Evolutionary conservation across 2,113 vertebrate genomes (phyloP).

Genomic region (Hippocampus zosterae): DNA sequence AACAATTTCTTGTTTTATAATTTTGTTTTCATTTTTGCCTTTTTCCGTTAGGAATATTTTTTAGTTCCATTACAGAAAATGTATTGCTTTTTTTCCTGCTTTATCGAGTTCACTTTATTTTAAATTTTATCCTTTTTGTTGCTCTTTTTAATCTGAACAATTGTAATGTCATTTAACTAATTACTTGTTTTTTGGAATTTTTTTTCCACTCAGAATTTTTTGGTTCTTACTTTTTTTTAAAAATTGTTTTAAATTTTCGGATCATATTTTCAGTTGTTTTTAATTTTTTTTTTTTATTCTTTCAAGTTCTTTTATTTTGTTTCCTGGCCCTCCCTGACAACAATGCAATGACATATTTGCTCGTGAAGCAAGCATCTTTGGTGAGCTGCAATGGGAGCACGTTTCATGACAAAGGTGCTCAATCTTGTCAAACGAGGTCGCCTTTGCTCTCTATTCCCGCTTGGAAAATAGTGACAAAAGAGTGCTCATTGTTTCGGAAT

Average conservation of each 20-base stretch:
- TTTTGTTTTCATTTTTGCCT: too few relatives aligned
- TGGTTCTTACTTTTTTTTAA: too few relatives aligned
- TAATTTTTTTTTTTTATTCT: neutral
- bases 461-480: slow-evolving; percentile 26
- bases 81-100: too few relatives aligned
- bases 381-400: neutral
- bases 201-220: too few relatives aligned
- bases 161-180: neutral
- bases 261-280: neutral
- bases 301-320: neutral
- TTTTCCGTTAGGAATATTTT: too few relatives aligned
- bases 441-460: neutral
- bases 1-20: too few relatives aligned
- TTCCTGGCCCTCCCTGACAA: neutral
- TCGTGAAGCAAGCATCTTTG: neutral
- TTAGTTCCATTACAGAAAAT: too few relatives aligned
- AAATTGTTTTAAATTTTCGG: neutral
- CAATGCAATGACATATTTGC: neutral
- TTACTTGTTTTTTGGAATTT: neutral
- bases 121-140: neutral
- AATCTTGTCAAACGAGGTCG: slow-evolving; percentile 10
- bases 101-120: too few relatives aligned
- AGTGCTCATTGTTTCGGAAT: slow-evolving; percentile 37
- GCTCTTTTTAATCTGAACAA: neutral
- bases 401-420: neutral